Percentiles rank a stretch among this genome's conserved stretches.
Evolutionary conservation across 2,797 vertebrate species (phyloP).

Genomic region (Trichosurus vulpecula): DNA sequence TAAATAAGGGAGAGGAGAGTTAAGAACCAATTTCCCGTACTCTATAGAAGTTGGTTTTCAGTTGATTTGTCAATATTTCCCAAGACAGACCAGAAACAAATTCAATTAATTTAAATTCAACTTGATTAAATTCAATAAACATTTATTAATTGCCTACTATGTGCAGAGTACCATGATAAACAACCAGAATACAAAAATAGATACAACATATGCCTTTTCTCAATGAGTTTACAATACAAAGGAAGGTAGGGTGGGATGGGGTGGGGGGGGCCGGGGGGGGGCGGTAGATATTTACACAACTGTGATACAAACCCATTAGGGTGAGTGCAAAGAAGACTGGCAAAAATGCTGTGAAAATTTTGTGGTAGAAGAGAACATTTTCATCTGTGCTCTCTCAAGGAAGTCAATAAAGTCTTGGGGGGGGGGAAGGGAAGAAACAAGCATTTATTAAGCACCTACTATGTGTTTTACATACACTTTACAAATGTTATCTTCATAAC

Average conservation of each 20-base stretch:
- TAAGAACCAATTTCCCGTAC: neutral
- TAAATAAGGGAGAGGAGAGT: neutral
- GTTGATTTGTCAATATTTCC: neutral
- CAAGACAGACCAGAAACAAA: neutral
- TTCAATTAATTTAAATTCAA: neutral
- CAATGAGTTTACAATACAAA: neutral
- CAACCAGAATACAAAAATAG: neutral
- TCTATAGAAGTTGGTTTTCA: neutral
- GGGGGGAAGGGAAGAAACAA: neutral
- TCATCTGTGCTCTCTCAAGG: neutral
- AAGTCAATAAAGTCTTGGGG: neutral
- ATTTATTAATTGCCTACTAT: neutral
- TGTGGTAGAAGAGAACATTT: neutral
- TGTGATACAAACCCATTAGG: neutral
- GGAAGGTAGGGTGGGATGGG: too few relatives aligned
- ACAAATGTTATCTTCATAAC: neutral
- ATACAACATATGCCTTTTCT: neutral
- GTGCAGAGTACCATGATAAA: neutral
- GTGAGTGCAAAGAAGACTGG: neutral
- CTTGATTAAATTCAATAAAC: neutral
- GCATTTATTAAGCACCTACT: neutral
- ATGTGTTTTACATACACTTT: neutral
- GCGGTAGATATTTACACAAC: neutral
- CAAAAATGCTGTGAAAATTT: neutral
- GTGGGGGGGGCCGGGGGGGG: too few relatives aligned